A percentile compares a stretch with the other conserved stretches of the same genome.
These are phyloP conservation scores for Danionella cerebrum DNA, from an alignment of 2,113 vertebrate genomes.

Conservation along the genomic window DNA sequence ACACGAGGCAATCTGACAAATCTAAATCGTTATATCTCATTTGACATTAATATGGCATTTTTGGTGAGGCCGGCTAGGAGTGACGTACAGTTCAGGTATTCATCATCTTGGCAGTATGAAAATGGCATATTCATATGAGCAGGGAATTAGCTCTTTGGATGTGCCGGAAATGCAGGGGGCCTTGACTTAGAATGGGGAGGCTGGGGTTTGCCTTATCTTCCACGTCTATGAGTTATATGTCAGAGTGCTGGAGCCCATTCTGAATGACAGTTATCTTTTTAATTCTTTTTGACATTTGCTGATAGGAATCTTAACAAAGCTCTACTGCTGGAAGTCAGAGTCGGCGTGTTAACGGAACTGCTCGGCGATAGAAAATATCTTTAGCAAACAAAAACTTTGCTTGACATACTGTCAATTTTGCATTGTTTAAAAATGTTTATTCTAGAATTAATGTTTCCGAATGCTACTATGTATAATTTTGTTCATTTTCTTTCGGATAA, in stretches of 20 bases:
- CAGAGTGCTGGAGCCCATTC: constrained; percentile 49
- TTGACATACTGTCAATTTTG: constrained; percentile 35
- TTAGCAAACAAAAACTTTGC: constrained; percentile 49
- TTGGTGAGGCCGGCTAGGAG: constrained; percentile 60
- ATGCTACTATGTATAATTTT: no score
- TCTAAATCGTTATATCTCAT: constrained; percentile 69
- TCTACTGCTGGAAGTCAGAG: constrained; percentile 42
- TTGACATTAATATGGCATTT: constrained; percentile 77
- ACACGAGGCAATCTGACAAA: constrained; percentile 59
- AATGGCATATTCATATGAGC: constrained; percentile 66
- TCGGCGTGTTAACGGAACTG: constrained; percentile 61
- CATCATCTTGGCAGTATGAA: constrained; percentile 49
- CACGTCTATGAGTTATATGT: constrained; percentile 32
- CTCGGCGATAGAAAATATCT: constrained; percentile 53
- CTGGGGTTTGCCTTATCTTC: constrained; percentile 57
- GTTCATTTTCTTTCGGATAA: no score
- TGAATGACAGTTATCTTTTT: constrained; percentile 57
- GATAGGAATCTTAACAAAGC: constrained; percentile 61
- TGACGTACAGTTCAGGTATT: constrained; percentile 55
- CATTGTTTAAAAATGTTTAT: no score
- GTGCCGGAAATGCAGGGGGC: constrained; percentile 52
- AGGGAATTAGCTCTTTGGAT: constrained; percentile 63
- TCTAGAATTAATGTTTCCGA: no score
- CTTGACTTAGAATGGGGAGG: constrained; percentile 42
- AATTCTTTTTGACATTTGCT: constrained; percentile 69